A percentile compares a stretch with the other conserved stretches of the same genome.
Evolutionary conservation across 37 sponge, comb jelly and placozoan species (phyloP).

Genomic region (Chondrilla cf. caribensis): DNA sequence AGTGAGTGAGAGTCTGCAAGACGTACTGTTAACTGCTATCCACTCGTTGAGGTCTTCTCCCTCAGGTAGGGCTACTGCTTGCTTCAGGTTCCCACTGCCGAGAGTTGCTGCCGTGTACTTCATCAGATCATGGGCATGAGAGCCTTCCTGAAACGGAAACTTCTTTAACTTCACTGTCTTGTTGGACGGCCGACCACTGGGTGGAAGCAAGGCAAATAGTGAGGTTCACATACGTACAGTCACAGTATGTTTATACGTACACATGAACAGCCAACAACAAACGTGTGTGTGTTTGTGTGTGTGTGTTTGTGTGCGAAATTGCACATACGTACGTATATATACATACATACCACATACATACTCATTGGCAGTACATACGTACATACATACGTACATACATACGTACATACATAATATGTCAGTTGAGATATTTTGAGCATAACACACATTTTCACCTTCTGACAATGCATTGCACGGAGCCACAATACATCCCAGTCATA

Average conservation of each 20-base stretch:
- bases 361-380: too few relatives aligned
- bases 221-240: too few relatives aligned
- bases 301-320: too few relatives aligned
- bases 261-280: background rate
- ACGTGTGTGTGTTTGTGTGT: background rate
- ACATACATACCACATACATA: background rate
- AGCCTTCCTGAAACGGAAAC: constrained; percentile 88
- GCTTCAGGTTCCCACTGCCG: constrained; percentile 92
- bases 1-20: too few relatives aligned
- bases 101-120: constrained; percentile 88
- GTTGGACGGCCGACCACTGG: constrained; percentile 45
- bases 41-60: constrained; percentile 99
- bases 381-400: too few relatives aligned
- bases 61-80: constrained; percentile 93
- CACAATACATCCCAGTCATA: too few relatives aligned
- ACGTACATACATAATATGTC: too few relatives aligned
- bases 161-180: constrained; percentile 95
- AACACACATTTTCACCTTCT: too few relatives aligned
- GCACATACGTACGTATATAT: background rate
- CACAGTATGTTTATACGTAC: too few relatives aligned
- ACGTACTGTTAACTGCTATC: constrained; percentile 99
- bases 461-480: too few relatives aligned
- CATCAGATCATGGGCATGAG: constrained; percentile 89
- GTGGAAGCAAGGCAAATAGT: background rate
- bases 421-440: too few relatives aligned